Evolutionary conservation across 1,140 invertebrate species (phyloP), one percentile per base, ranked within the genome.

Genomic region (Papilio dardanus): DNA sequence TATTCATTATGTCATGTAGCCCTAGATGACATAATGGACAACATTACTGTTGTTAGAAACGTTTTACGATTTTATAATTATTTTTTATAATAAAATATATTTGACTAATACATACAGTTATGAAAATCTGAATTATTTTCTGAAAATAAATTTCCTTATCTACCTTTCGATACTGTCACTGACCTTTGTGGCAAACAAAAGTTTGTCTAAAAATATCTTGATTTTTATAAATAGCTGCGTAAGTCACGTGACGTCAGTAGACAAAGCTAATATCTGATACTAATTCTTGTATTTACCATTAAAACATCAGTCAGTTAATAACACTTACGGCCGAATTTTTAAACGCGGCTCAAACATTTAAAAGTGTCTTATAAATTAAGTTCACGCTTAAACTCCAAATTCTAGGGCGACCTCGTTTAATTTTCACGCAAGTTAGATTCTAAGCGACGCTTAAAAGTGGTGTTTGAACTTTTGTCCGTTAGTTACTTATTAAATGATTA

Each of bases 111-210:
- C 35, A 7, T 10, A 37, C n/a, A n/a, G n/a, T n/a, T n/a, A 37
- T 37, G 8, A 37, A 33, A 33, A 33, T 3, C 33, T 37, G 8
- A 12, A 37, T 7, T 1, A 8, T 37, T 37, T 37, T 37, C 35
- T 8, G 2, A 8, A 16, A 46, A 46, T 16, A 46, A n/a, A 46
- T 4, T n/a, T 42, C 42, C 7, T 46, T 4, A 46, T 50, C n/a
- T 58, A 28, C 54, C 1, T 28, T 58, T 28, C 10, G 24, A 58
- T 12, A 24, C 50, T 54, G 50, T 54, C 50, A 58, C 10, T 58
- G 54, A 58, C 54, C 54, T 58, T 58, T 28, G 14, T 58, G 54
- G 54, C 21, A 58, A 58, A 58, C 54, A 58, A 58, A 58, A 58
- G 54, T 24, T 58, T 58, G 21, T 24, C 21, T 58, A 58, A 58